phyloP scores from a whole-genome alignment of 2,113 vertebrate species.

The Rissa tridactyla region DNA sequence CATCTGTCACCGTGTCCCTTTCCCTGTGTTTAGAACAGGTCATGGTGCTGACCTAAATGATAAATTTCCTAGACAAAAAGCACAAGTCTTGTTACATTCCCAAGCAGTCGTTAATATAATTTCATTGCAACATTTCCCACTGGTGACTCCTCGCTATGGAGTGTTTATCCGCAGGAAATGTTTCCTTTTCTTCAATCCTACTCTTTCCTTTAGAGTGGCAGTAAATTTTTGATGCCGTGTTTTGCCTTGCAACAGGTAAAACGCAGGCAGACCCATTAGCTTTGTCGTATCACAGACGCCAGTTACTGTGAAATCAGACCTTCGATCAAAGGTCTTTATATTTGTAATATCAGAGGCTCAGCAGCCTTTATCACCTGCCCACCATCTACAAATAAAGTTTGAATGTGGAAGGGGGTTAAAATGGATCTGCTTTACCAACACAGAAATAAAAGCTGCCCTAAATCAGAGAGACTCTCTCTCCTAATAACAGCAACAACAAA shows the following conservation, averaged over 20 bases:
- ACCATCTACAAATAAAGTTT: not conserved
- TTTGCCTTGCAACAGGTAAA: not conserved
- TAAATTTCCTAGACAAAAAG: not conserved
- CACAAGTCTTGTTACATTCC: not conserved
- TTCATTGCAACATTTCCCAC: not conserved
- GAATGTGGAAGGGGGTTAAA: not conserved
- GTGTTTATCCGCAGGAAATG: not conserved
- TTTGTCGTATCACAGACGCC: not conserved
- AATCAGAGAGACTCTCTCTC: not conserved
- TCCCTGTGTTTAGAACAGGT: fast-evolving
- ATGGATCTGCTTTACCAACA: not conserved
- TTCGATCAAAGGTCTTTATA: slow-evolving; percentile 14
- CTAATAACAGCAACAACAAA: slow-evolving; percentile 28
- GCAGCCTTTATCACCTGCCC: slow-evolving; percentile 1
- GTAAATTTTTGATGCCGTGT: not conserved
- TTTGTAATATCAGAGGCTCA: not conserved
- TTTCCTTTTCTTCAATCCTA: not conserved
- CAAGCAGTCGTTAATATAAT: not conserved
- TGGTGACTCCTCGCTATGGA: not conserved
- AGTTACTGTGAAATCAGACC: not conserved
- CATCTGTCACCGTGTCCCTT: not conserved
- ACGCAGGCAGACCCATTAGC: not conserved
- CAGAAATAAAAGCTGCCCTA: slow-evolving; percentile 16
- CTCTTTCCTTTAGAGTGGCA: not conserved
- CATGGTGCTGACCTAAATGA: no score